phyloP scores from a whole-genome alignment of 92 coral and sea anemone genomes.

The Muricea muricata region DNA sequence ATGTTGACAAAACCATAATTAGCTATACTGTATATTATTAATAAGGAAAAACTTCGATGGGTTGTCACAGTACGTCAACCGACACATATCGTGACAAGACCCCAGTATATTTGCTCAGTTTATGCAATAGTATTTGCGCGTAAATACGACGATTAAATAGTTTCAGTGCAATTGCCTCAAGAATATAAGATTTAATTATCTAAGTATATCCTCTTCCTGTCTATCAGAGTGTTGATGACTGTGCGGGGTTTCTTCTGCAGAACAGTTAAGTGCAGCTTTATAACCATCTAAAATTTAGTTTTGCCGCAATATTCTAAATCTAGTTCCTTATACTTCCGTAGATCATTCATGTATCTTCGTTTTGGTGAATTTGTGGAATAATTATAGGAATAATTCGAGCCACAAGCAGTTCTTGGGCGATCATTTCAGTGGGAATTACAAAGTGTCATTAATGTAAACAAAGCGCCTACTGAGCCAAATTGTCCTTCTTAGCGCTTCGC shows the following conservation, averaged over 20 bases:
- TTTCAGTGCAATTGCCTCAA: neutral
- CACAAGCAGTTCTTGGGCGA: neutral
- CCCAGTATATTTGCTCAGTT: neutral
- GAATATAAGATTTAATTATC: neutral
- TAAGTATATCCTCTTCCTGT: neutral
- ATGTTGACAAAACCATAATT: neutral
- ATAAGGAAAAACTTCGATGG: neutral
- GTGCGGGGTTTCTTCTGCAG: constrained; percentile 3
- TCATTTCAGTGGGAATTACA: neutral
- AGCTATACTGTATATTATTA: too few relatives aligned
- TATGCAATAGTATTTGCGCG: too few relatives aligned
- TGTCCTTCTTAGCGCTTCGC: constrained; percentile 31
- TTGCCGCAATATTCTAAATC: neutral
- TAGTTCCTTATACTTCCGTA: neutral
- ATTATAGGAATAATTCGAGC: constrained; percentile 7
- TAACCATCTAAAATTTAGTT: neutral
- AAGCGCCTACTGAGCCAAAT: constrained; percentile 28
- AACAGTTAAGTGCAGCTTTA: neutral
- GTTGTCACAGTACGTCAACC: neutral
- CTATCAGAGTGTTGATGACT: neutral
- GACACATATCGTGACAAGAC: neutral
- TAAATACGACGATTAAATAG: too few relatives aligned
- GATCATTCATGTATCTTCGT: neutral
- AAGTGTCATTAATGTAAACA: constrained; percentile 13
- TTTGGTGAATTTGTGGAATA: constrained; percentile 20